Evolutionary conservation across 64 coral and sea anemone species (phyloP), one percentile per base, ranked within the genome.

Genomic region (Actinia tenebrosa): DNA sequence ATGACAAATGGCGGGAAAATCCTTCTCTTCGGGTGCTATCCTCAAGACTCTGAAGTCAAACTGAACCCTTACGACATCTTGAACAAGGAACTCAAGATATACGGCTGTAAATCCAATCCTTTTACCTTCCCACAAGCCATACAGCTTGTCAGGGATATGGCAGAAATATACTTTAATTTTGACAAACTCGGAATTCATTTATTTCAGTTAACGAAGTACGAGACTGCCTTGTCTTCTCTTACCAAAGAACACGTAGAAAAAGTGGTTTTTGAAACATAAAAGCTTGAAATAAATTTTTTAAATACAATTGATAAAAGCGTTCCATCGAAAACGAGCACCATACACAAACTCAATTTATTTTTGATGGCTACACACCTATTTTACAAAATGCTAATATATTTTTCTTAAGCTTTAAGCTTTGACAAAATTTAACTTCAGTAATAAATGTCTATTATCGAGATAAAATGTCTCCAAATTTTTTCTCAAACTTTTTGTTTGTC

Each of bases 61-160:
- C 83, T 96, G 53, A 92, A 90, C 50, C 94, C 94, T 81, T 87
- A 89, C 45, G 91, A 90, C 52, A 78, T 96, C 4, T 83, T 87
- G 60, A 82, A 79, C 80, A 96, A 96, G 55, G 94, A 96, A 92
- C 78, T 96, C 2, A 80, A 90, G 72, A 92, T 96, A 37, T 60
- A 93, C 56, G 91, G 91, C 16, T 90, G 91, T 10, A 83, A 87
- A 45, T 88, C 87, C 2, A 96, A 96, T 83, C 94, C 91, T 16
- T 96, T 92, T 71, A 89, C 94, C 15, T 96, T 96, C 69, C 89
- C 88, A 46, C 79, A 82, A 87, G 90, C 94, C 56, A 58, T 96
- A 77, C 90, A 96, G 59, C 79, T 96, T 20, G 91, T 96, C 18
- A 88, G 91, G 64, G 94, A 96, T 86, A 96, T 96, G 91, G 84